A percentile compares a stretch with the other conserved stretches of the same genome.
Evolutionary conservation across 2,888 invertebrate species (phyloP).

Genomic region (Villa cingulata): DNA sequence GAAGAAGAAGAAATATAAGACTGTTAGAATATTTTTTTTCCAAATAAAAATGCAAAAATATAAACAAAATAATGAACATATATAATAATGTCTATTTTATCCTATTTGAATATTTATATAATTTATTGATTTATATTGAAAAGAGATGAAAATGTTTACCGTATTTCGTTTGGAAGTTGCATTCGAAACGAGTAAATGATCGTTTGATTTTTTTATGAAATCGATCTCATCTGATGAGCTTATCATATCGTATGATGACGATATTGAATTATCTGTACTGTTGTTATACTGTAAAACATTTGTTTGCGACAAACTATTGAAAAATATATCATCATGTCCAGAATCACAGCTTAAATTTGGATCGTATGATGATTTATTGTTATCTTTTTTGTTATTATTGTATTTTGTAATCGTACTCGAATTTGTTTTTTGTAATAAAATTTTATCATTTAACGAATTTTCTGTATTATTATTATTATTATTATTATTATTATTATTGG

Average conservation of each 20-base stretch:
- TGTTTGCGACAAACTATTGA: slow-evolving; percentile 32
- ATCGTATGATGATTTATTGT: no score
- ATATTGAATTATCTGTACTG: slow-evolving; percentile 15
- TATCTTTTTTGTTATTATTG: not conserved
- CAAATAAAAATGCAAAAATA: no score
- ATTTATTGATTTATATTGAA: not conserved
- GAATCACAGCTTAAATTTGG: slow-evolving; percentile 29
- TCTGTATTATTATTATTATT: not conserved
- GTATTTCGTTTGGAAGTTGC: not conserved
- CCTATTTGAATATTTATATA: no score
- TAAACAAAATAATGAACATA: no score
- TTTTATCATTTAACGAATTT: not conserved
- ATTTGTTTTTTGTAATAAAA: no score
- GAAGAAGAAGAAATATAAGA: not conserved
- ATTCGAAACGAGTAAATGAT: not conserved
- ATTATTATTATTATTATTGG: not conserved
- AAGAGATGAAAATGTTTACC: slow-evolving; percentile 1
- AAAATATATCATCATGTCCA: slow-evolving; percentile 28
- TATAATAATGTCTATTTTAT: no score
- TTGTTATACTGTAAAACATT: slow-evolving; percentile 19
- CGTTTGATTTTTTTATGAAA: slow-evolving; percentile 8
- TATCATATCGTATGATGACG: slow-evolving; percentile 16
- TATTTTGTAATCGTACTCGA: not conserved
- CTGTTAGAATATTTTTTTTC: no score
- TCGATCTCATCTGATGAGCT: slow-evolving; percentile 14